phyloP scores from a whole-genome alignment of 2,888 invertebrate genomes.

The Acleris literana region DNA sequence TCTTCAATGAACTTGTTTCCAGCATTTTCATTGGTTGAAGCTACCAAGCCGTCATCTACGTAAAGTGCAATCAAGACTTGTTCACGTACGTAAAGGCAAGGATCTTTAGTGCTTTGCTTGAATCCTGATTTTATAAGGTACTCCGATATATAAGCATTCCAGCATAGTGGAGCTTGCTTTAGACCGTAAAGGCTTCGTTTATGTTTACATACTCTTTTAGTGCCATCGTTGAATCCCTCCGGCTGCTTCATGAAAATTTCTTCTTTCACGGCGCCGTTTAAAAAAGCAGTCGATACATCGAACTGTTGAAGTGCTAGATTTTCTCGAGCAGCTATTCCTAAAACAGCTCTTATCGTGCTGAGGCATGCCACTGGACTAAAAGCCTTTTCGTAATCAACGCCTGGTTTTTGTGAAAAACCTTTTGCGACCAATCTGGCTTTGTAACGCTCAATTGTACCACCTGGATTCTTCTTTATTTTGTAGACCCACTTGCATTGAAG shows the following conservation, averaged over 20 bases:
- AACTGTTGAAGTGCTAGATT: not conserved
- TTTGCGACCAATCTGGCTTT: slow-evolving; percentile 1
- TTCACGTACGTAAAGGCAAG: not conserved
- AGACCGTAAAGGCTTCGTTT: slow-evolving; percentile 2
- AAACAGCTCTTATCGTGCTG: slow-evolving; percentile 2
- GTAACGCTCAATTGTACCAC: not conserved
- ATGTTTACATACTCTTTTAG: not conserved
- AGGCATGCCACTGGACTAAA: slow-evolving; percentile 4
- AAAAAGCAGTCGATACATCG: slow-evolving; percentile 8
- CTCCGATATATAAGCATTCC: not conserved
- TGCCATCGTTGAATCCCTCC: slow-evolving; percentile 1
- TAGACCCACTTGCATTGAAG: not conserved
- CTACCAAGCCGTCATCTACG: slow-evolving; percentile 10
- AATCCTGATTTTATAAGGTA: not conserved
- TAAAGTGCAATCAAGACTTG: slow-evolving; percentile 1
- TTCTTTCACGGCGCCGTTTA: not conserved
- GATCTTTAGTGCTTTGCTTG: slow-evolving; percentile 1
- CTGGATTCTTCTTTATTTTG: not conserved
- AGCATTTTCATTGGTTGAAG: not conserved
- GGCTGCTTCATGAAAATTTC: slow-evolving; percentile 3
- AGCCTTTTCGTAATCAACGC: not conserved
- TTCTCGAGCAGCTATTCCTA: slow-evolving; percentile 1
- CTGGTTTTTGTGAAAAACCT: slow-evolving; percentile 1
- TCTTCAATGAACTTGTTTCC: not conserved
- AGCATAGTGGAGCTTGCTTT: slow-evolving; percentile 2